Percentiles rank a stretch among this genome's conserved stretches.
phyloP scores from a whole-genome alignment of 2,113 vertebrate species.

The Danionella cerebrum region DNA sequence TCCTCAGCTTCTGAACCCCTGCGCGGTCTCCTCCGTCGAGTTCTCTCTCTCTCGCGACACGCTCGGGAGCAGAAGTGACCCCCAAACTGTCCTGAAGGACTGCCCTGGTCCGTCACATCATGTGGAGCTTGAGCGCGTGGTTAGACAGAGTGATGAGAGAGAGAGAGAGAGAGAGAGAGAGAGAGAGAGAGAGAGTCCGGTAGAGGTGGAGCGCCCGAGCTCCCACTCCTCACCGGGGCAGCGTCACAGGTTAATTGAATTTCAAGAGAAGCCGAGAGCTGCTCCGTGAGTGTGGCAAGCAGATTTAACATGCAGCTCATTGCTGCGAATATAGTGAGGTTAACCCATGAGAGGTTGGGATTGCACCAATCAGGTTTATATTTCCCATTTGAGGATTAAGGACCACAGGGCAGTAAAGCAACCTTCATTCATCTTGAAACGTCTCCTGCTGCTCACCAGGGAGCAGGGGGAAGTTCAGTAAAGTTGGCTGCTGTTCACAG shows the following conservation, averaged over 20 bases:
- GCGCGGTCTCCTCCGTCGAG: constrained; percentile 32
- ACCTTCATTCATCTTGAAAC: too few relatives aligned
- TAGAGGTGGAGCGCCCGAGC: background rate
- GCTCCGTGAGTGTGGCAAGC: background rate
- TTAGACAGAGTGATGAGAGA: constrained; percentile 7
- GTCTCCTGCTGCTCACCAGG: too few relatives aligned
- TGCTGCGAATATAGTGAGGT: too few relatives aligned
- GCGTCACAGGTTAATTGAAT: constrained; percentile 18
- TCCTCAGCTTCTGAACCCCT: constrained; percentile 18
- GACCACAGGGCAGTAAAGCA: too few relatives aligned
- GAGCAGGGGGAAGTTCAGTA: too few relatives aligned
- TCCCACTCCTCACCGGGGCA: background rate
- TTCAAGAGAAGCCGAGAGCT: background rate
- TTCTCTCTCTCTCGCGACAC: constrained; percentile 19
- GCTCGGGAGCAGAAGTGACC: constrained; percentile 27
- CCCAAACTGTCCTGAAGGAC: constrained; percentile 27
- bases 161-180: constrained; percentile 5
- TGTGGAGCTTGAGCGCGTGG: constrained; percentile 17
- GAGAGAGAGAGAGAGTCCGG: background rate
- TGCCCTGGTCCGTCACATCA: constrained; percentile 24
- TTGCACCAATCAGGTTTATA: too few relatives aligned
- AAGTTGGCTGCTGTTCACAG: too few relatives aligned
- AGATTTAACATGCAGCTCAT: too few relatives aligned
- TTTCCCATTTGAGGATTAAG: too few relatives aligned
- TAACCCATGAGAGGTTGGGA: too few relatives aligned